phyloP scores from a whole-genome alignment of 2,113 vertebrate species.

The Todiramphus saurophagus region DNA sequence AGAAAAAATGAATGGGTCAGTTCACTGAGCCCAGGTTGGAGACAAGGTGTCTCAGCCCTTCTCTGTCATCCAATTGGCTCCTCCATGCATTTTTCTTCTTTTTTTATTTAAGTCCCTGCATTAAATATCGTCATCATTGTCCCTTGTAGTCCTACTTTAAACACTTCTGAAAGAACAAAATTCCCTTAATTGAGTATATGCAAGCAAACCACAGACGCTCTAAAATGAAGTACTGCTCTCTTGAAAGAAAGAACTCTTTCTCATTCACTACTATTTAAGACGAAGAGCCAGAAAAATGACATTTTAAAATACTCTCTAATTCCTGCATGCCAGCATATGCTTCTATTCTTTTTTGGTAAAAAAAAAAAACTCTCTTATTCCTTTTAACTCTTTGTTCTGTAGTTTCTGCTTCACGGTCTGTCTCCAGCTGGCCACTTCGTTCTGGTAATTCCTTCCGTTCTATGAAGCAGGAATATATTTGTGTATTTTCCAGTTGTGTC shows the following conservation, averaged over 20 bases:
- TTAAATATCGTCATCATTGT: background rate
- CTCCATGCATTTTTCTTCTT: background rate
- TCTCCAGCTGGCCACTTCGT: slow-evolving; percentile 44
- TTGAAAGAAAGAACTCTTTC: background rate
- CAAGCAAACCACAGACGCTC: background rate
- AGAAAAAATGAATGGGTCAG: background rate
- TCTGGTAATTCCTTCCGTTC: background rate
- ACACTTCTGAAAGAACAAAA: background rate
- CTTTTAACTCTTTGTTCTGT: background rate
- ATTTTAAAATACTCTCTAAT: slow-evolving; percentile 19
- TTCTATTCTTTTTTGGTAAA: background rate
- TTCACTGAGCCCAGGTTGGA: accelerated
- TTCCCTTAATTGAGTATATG: background rate
- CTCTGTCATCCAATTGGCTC: background rate
- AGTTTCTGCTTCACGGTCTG: background rate
- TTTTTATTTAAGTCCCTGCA: background rate
- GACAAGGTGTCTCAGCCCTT: background rate
- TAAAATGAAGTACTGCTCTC: background rate
- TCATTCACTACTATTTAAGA: background rate
- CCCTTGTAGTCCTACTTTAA: background rate
- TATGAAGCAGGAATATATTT: background rate
- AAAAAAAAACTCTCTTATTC: background rate
- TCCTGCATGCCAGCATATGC: background rate
- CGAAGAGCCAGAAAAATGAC: background rate
- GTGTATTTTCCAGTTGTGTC: slow-evolving; percentile 38